Evolutionary conservation across 2,888 invertebrate species (phyloP), one percentile per base, ranked within the genome.

Genomic region (Xanthostigma xanthostigma): DNA sequence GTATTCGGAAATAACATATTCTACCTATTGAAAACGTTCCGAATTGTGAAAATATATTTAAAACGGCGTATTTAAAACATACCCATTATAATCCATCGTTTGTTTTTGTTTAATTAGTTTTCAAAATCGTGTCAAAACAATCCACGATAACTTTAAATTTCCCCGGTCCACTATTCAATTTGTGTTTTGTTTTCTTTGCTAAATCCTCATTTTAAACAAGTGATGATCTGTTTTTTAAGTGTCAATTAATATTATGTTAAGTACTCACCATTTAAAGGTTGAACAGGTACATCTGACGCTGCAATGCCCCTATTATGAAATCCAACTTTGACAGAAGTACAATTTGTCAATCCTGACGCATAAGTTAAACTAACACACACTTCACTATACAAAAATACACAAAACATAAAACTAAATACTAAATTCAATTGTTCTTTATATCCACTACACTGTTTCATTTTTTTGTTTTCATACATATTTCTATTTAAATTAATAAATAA

Each of bases 231-330:
- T n/a, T 39, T 14, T 39, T n/a, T 9, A 38, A 38, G 13, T 38
- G 9, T 38, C 1, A 38, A 38, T 12, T 3, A 5, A 35, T 36
- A 13, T 36, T 13, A 44, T 8, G 33, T 11, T 13, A 14, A 35
- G 34, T 36, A 56, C 71, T 71, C 61, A 75, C 75, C 75, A 68
- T 70, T 70, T 62, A 67, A 69, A 39, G 73, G 72, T 55, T 68
- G 68, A 52, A 70, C 67, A 60, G 71, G 70, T 54, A 74, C 62
- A 57, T 70, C 71, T 56, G 67, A 63, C 54, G 65, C 62, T 53
- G 68, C 66, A 65, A 73, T 69, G 65, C 71, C 71, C 64, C 69
- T 70, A 60, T 66, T 68, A 60, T 68, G 70, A 57, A 74, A 71
- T 54, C 70, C 66, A 60, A 60, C 70, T 64, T 66, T 71, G 56